Percentiles rank a stretch among this genome's conserved stretches.
Conservation (phyloP, 1,140 invertebrate species). For the Zaprionus tsacasi region DNA sequence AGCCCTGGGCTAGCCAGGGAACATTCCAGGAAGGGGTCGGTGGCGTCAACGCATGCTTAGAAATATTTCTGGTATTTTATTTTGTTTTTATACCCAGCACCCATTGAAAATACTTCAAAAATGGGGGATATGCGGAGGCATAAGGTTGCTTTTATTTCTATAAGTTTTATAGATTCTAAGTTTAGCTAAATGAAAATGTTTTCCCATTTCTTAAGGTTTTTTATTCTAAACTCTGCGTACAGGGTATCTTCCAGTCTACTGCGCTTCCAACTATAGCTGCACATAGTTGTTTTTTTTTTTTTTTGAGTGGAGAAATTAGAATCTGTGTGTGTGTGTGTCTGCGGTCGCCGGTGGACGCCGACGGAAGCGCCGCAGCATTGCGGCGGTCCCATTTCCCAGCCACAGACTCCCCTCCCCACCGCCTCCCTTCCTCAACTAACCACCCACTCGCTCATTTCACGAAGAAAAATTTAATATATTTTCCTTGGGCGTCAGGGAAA, state of each 20-base stretch:
- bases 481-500: constrained; percentile 54
- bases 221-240: not conserved
- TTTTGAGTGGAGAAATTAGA: constrained; percentile 75
- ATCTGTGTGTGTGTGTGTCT: constrained; percentile 61
- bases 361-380: constrained; percentile 60
- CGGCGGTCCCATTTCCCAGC: constrained; percentile 55
- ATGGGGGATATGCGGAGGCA: not conserved
- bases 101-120: not conserved
- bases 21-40: constrained; percentile 32
- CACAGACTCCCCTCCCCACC: constrained; percentile 30
- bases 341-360: constrained; percentile 70
- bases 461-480: constrained; percentile 76
- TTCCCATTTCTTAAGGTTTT: too few relatives aligned
- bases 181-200: not conserved
- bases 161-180: not conserved
- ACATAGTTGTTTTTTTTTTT: constrained; percentile 17
- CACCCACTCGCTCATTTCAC: constrained; percentile 12
- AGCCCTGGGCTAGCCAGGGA: constrained; percentile 78
- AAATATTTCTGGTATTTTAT: constrained; percentile 80
- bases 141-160: not conserved
- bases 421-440: not conserved
- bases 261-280: not conserved
- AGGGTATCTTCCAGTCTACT: not conserved
- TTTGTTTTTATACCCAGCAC: constrained; percentile 20
- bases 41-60: constrained; percentile 65